These are phyloP conservation scores for Agapornis canus DNA, from an alignment of 2,797 vertebrate genomes.

Conservation along the genomic window DNA sequence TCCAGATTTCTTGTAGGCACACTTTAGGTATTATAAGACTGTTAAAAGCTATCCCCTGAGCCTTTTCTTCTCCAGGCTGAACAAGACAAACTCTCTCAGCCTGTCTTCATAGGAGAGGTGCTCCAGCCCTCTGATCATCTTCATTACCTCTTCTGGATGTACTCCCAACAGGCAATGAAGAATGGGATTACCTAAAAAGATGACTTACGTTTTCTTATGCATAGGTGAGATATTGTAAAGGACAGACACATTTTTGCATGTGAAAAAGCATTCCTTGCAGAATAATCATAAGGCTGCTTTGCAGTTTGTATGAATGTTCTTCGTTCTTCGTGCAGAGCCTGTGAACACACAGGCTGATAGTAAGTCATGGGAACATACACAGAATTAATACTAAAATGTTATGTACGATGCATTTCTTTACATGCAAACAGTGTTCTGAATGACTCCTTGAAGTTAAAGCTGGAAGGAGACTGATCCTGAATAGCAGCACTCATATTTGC, in stretches of 20 bases:
- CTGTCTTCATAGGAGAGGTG: neutral
- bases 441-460: neutral
- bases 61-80: neutral
- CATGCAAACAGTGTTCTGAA: neutral
- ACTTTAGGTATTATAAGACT: neutral
- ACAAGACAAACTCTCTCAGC: neutral
- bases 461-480: neutral
- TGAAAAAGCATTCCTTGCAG: neutral
- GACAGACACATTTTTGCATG: neutral
- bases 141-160: neutral
- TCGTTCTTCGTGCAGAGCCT: fast-evolving
- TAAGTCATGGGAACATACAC: neutral
- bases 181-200: neutral
- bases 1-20: no score
- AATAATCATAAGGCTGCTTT: neutral
- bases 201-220: neutral
- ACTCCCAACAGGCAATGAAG: neutral
- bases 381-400: neutral
- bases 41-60: neutral
- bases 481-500: neutral
- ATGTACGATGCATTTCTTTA: neutral
- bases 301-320: neutral
- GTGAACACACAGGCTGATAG: neutral
- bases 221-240: neutral
- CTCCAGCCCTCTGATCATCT: neutral